phyloP scores from a whole-genome alignment of 2,888 invertebrate genomes.

The Gortyna flavago region DNA sequence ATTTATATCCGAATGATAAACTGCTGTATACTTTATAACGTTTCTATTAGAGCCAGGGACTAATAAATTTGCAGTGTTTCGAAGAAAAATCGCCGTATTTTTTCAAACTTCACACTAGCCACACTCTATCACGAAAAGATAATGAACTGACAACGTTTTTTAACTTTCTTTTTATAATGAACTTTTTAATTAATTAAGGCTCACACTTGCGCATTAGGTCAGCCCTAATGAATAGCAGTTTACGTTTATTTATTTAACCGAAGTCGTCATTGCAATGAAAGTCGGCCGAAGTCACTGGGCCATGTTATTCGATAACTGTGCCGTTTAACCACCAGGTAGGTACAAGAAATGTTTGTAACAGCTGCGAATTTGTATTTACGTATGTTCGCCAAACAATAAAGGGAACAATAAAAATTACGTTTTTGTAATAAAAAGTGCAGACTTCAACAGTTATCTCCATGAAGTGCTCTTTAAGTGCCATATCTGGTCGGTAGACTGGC shows the following conservation, averaged over 20 bases:
- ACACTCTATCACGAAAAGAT: slow-evolving; percentile 45
- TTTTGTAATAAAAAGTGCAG: slow-evolving; percentile 2
- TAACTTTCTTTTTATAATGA: slow-evolving; percentile 47
- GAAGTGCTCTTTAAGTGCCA: slow-evolving; percentile 1
- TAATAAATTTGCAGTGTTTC: slow-evolving; percentile 50
- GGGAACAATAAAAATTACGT: slow-evolving; percentile 17
- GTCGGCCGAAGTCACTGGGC: slow-evolving; percentile 67
- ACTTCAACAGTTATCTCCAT: slow-evolving; percentile 9
- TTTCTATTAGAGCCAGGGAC: slow-evolving; percentile 42
- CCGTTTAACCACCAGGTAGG: slow-evolving; percentile 27
- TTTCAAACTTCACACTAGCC: slow-evolving; percentile 46
- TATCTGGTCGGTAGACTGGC: not conserved
- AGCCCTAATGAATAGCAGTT: slow-evolving; percentile 68
- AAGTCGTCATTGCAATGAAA: slow-evolving; percentile 66
- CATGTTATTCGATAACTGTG: slow-evolving; percentile 73
- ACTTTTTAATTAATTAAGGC: slow-evolving; percentile 57
- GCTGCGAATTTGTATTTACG: slow-evolving; percentile 49
- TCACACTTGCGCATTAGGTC: slow-evolving; percentile 54
- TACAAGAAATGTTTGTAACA: slow-evolving; percentile 52
- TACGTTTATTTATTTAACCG: slow-evolving; percentile 69
- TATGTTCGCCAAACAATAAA: slow-evolving; percentile 18
- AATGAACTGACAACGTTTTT: slow-evolving; percentile 49
- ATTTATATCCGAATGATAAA: slow-evolving; percentile 56
- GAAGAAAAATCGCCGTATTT: slow-evolving; percentile 46
- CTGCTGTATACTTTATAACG: slow-evolving; percentile 28